Conservation (phyloP, 2,888 invertebrate species). For the Ernsta delagoae region DNA sequence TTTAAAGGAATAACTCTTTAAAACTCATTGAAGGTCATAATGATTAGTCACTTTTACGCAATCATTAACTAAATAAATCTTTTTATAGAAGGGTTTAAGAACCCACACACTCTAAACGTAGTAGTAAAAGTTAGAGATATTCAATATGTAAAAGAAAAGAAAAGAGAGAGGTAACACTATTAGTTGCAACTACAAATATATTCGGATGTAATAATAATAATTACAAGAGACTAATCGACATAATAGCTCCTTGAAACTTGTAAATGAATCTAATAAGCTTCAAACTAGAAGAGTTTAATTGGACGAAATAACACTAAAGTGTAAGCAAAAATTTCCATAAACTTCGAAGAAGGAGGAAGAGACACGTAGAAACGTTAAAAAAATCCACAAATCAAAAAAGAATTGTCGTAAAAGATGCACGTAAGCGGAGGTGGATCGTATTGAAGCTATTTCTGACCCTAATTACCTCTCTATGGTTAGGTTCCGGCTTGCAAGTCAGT, state of each 20-base stretch:
- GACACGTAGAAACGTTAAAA: not conserved
- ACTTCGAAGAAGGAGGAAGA: too few relatives aligned
- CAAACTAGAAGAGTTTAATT: not conserved
- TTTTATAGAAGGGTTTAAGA: not conserved
- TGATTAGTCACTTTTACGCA: not conserved
- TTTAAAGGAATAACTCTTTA: not conserved
- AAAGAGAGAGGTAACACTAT: too few relatives aligned
- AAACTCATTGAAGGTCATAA: not conserved
- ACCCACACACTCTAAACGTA: too few relatives aligned
- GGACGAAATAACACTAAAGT: not conserved
- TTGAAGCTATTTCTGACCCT: slow-evolving; percentile 3
- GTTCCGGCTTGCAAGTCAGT: slow-evolving; percentile 14
- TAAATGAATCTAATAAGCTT: not conserved
- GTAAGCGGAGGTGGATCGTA: not conserved
- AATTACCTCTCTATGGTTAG: slow-evolving; percentile 9
- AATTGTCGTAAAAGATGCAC: not conserved
- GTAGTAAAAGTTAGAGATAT: too few relatives aligned
- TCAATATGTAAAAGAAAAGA: too few relatives aligned
- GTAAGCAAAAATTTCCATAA: too few relatives aligned
- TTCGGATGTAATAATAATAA: not conserved
- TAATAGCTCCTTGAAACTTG: slow-evolving; percentile 2
- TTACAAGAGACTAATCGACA: not conserved
- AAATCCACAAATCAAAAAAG: not conserved
- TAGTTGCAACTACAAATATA: too few relatives aligned
- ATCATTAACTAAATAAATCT: not conserved